phyloP scores from a whole-genome alignment of 2,113 vertebrate species.

The Eonycteris spelaea region DNA sequence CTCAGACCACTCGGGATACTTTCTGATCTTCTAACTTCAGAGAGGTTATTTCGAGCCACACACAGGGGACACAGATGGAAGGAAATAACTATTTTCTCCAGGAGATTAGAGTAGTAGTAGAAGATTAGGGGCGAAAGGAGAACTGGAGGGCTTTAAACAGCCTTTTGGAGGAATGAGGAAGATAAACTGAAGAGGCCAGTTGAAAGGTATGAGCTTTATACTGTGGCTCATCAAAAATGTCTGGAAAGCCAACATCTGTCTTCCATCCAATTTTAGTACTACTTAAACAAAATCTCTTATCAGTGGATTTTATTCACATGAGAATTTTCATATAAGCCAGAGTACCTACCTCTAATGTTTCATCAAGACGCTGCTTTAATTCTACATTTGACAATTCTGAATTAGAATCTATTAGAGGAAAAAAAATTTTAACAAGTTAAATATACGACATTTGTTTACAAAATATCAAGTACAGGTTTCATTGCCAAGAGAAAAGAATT shows the following conservation, averaged over 20 bases:
- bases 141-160: not conserved
- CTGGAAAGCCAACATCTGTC: not conserved
- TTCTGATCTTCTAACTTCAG: not conserved
- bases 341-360: conserved; percentile 86
- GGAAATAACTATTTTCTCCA: not conserved
- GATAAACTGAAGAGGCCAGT: not conserved
- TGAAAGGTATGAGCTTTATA: not conserved
- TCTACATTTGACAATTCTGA: conserved; percentile 83
- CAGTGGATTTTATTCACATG: not conserved
- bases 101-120: not conserved
- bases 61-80: not conserved
- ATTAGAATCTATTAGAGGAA: conserved; percentile 77
- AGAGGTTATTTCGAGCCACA: not conserved
- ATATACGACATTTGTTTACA: conserved; percentile 3
- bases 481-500: not conserved
- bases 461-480: not conserved
- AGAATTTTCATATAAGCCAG: not conserved
- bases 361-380: conserved; percentile 82
- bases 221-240: not conserved
- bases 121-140: not conserved
- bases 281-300: not conserved
- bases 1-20: not conserved
- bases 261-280: not conserved
- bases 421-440: not conserved
- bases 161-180: not conserved